Base-by-base conservation (phyloP, 1,140 invertebrate genomes). In the Leucophenga varia region DNA sequence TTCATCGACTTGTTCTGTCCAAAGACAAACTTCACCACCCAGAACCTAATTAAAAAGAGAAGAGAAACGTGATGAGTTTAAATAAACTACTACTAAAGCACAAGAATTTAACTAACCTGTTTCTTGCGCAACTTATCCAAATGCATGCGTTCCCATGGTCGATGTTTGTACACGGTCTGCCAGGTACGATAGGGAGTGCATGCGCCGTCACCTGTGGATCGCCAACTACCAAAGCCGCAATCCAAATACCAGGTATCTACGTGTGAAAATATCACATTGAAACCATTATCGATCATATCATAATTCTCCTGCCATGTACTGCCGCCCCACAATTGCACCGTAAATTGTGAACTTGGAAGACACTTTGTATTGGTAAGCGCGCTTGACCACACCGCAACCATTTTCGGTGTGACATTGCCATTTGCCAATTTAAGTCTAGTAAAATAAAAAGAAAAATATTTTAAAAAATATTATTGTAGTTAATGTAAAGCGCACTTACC, bases 161-260 rank as follows among this genome's bases (percentile, higher is more conserved):
- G 78, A 61, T 93, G 90, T 69, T 85, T 86, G 70, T 91, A 91
- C 2, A 91, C 82, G 41, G 84, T 86, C 68, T 91, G 89, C 89
- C 89, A 91, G 1, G 86, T 87, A 32, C 86, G 80, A 63, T 90
- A 91, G 2, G 88, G 87, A 4, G 87, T 86, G 59, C 89, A 91
- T 31, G 88, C 86, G 0, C 85, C 87, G 34, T 84, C 84, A 0
- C 47, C 79, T 55, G 56, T 78, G 70, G 69, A 87, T 6, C 88
- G 76, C 89, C 89, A 91, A 32, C 82, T 85, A 1, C 88, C 88
- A 61, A 88, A 90, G 0, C 89, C 89, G 57, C 90, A 91, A 59
- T 91, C 89, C 42, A 93, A 78, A 74, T 91, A 91, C 88, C 88
- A 91, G 1, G 87, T 87, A 63, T 92, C 88, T 20, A 90, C 87